These are phyloP conservation scores for Cyprinella venusta DNA, from an alignment of 2,797 vertebrate genomes.

Conservation along the genomic window DNA sequence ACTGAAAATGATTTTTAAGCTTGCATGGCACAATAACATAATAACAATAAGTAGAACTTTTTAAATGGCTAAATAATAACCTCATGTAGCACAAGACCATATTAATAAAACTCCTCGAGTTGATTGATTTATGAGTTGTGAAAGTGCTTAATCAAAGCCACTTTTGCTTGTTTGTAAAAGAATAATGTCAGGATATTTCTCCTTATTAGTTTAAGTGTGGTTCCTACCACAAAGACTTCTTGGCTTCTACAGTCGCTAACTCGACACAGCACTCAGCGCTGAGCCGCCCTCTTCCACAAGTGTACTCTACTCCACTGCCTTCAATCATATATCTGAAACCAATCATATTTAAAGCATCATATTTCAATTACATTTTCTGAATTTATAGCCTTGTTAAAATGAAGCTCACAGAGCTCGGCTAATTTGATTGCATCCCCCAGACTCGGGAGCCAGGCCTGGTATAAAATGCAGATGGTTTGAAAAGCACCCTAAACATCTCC, in stretches of 20 bases:
- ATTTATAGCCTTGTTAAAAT: slow-evolving; percentile 66
- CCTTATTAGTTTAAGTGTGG: slow-evolving; percentile 45
- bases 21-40: neutral
- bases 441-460: slow-evolving; percentile 58
- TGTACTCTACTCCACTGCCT: slow-evolving; percentile 36
- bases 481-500: slow-evolving; percentile 61
- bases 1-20: neutral
- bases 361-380: slow-evolving; percentile 61
- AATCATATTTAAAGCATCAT: slow-evolving; percentile 63
- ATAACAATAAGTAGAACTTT: neutral
- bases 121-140: slow-evolving; percentile 50
- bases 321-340: slow-evolving; percentile 54
- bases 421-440: slow-evolving; percentile 66
- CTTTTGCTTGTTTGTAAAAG: slow-evolving; percentile 28
- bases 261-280: slow-evolving; percentile 29
- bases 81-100: neutral
- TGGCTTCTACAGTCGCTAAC: slow-evolving; percentile 27
- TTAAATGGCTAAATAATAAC: slow-evolving; percentile 9
- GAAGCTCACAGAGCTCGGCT: slow-evolving; percentile 56
- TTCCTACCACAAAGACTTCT: slow-evolving; percentile 29
- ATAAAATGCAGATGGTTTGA: slow-evolving; percentile 66
- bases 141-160: slow-evolving; percentile 49
- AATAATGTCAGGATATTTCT: slow-evolving; percentile 41
- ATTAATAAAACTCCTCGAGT: slow-evolving; percentile 11
- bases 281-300: slow-evolving; percentile 19